These are phyloP conservation scores for Yoshiicerus persimilis DNA, from an alignment of 1,140 invertebrate genomes.

Conservation along the genomic window DNA sequence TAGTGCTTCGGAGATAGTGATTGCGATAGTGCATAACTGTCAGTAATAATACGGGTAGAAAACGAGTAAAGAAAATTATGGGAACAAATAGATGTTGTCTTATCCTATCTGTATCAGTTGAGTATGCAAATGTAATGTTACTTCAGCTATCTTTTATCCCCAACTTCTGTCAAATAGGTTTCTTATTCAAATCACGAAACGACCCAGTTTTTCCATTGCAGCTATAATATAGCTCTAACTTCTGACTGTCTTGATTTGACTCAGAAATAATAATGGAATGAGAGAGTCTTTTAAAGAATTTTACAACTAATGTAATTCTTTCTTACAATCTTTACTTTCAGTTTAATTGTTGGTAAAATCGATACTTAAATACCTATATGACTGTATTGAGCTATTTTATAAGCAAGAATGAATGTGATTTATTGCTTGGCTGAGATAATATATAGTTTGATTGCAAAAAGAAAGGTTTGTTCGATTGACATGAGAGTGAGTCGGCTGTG, in stretches of 20 bases:
- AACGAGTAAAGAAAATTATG: neutral
- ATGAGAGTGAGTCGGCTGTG: neutral
- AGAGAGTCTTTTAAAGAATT: neutral
- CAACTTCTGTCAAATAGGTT: neutral
- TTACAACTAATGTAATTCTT: neutral
- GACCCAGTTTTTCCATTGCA: neutral
- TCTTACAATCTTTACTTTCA: neutral
- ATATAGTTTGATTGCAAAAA: neutral
- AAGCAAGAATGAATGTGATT: neutral
- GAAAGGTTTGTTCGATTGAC: neutral
- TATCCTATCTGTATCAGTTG: neutral
- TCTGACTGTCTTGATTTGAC: neutral
- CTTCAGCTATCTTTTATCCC: neutral
- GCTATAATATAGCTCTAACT: neutral
- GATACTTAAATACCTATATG: no score
- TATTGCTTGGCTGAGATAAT: neutral
- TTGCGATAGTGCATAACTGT: neutral
- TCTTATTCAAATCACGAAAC: constrained; percentile 14
- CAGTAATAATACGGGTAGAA: constrained; percentile 16
- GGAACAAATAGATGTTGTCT: constrained; percentile 9
- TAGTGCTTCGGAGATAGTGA: constrained; percentile 3
- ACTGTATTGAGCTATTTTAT: neutral
- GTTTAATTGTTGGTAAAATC: neutral
- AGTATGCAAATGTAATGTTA: neutral
- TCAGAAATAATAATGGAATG: neutral